phyloP scores from a whole-genome alignment of 2,888 invertebrate genomes.

The Caenorhabditis sp. region DNA sequence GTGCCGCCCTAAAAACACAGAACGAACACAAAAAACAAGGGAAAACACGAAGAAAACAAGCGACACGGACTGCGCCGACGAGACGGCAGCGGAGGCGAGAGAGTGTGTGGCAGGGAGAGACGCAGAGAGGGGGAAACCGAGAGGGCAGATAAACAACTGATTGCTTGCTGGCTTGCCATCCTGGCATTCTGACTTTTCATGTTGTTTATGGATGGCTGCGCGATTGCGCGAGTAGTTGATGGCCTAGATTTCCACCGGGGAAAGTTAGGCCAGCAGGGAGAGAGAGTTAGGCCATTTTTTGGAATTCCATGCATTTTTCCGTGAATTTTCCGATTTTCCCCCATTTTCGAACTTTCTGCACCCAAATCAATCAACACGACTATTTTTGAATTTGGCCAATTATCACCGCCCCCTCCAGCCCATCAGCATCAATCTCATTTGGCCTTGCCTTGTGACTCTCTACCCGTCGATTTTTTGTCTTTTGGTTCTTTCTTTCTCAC shows the following conservation, averaged over 20 bases:
- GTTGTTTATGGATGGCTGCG: background rate
- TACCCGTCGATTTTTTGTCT: slow-evolving; percentile 24
- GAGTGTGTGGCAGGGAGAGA: slow-evolving; percentile 10
- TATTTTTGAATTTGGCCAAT: slow-evolving; percentile 2
- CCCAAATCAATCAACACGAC: too few species aligned
- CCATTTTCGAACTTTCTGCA: too few species aligned
- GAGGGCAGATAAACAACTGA: slow-evolving; percentile 55
- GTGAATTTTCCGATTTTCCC: too few species aligned
- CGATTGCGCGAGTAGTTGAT: background rate
- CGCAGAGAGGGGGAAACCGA: slow-evolving; percentile 11
- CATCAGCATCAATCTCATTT: background rate
- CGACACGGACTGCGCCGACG: slow-evolving; percentile 7
- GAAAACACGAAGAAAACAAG: slow-evolving; percentile 20
- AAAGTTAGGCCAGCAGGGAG: too few species aligned
- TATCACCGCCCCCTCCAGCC: background rate
- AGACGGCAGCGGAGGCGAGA: slow-evolving; percentile 14
- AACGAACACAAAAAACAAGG: background rate
- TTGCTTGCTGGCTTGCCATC: slow-evolving; percentile 17
- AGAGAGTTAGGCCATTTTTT: too few species aligned
- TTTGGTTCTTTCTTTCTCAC: slow-evolving; percentile 20
- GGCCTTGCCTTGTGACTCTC: slow-evolving; percentile 18
- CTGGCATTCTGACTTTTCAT: slow-evolving; percentile 1
- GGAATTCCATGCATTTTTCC: too few species aligned
- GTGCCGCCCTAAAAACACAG: slow-evolving; percentile 16
- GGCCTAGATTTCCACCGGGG: background rate